Percentiles rank a stretch among this genome's conserved stretches.
Evolutionary conservation across 2,888 invertebrate genomes (phyloP).

Genomic region (Chaetogeoica ovagalla): DNA sequence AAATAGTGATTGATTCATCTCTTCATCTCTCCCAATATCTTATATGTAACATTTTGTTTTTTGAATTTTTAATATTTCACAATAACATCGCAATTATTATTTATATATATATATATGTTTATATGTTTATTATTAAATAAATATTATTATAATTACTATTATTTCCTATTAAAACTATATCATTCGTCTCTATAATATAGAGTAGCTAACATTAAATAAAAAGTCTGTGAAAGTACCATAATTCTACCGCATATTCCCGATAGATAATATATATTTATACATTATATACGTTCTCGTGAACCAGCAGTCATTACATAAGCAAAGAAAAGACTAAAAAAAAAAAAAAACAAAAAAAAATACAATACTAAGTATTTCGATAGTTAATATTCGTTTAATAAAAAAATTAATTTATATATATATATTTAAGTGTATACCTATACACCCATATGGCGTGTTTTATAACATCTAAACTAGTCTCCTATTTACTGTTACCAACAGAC

Average conservation of each 20-base stretch:
- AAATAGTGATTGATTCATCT: too few species aligned
- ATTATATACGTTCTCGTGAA: constrained; percentile 32
- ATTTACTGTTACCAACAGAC: constrained; percentile 38
- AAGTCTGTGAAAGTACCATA: constrained; percentile 30
- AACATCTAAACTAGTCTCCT: constrained; percentile 29
- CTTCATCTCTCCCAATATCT: not conserved
- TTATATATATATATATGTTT: too few species aligned
- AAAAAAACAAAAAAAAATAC: not conserved
- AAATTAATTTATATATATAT: constrained; percentile 7
- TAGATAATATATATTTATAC: not conserved
- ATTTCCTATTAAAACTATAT: constrained; percentile 40
- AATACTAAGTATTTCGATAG: constrained; percentile 43
- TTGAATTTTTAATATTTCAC: constrained; percentile 17
- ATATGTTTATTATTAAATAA: too few species aligned
- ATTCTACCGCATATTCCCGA: constrained; percentile 14
- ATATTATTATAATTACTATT: too few species aligned
- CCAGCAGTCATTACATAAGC: constrained; percentile 50
- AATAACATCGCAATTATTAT: constrained; percentile 10
- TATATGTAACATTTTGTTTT: constrained; percentile 1
- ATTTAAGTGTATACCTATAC: constrained; percentile 1
- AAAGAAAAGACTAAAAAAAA: constrained; percentile 48
- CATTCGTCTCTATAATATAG: not conserved
- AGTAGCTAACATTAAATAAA: constrained; percentile 28
- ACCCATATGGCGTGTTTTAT: not conserved
- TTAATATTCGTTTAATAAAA: constrained; percentile 30